Evolutionary conservation across 2,113 vertebrate species (phyloP).

Genomic region (Vulpes vulpes): DNA sequence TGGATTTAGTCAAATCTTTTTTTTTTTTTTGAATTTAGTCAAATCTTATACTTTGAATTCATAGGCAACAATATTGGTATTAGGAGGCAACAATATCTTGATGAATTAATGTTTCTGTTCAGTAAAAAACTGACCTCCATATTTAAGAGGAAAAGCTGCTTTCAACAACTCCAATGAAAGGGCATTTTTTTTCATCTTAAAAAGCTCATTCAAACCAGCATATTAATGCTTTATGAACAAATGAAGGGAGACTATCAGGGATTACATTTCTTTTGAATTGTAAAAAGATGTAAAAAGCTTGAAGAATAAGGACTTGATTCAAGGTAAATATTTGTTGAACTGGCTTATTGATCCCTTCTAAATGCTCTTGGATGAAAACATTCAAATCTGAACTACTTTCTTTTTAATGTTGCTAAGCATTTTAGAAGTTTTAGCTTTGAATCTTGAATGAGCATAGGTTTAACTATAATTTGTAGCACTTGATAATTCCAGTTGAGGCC

Average conservation of each 20-base stretch:
- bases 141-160: conserved; percentile 57
- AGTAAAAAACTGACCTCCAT: conserved; percentile 53
- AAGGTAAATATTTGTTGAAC: conserved; percentile 67
- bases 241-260: conserved; percentile 57
- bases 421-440: conserved; percentile 55
- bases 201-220: conserved; percentile 55
- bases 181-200: conserved; percentile 55
- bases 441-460: neutral
- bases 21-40: conserved; percentile 24
- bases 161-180: conserved; percentile 57
- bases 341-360: conserved; percentile 66
- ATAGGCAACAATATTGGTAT: neutral
- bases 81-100: conserved; percentile 10
- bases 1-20: conserved; percentile 27
- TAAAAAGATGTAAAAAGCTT: conserved; percentile 61
- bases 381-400: conserved; percentile 3
- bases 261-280: conserved; percentile 74
- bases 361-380: conserved; percentile 49
- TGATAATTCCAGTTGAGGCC: neutral
- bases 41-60: conserved; percentile 49
- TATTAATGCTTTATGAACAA: conserved; percentile 74
- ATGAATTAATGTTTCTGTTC: neutral
- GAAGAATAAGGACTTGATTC: conserved; percentile 36
- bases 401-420: neutral
- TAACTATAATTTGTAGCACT: neutral